These are phyloP conservation scores for Halesus radiatus DNA, from an alignment of 1,140 invertebrate species.

Conservation along the genomic window DNA sequence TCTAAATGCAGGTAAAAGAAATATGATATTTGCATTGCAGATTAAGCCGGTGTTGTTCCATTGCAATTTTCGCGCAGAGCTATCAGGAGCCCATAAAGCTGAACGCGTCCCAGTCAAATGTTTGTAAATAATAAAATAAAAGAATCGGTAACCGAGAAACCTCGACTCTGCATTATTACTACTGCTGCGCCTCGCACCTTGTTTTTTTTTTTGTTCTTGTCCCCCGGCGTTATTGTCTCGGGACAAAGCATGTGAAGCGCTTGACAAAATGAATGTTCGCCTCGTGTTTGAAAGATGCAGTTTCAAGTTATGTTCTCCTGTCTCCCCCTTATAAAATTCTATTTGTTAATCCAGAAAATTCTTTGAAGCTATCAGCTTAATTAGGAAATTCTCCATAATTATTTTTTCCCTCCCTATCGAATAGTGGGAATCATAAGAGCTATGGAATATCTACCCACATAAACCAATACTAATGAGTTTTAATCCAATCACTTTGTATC, in stretches of 20 bases:
- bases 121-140: slow-evolving; percentile 11
- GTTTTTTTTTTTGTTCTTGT: neutral
- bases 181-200: neutral
- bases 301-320: too few relatives aligned
- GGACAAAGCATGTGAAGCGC: slow-evolving; percentile 18
- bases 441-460: too few relatives aligned
- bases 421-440: too few relatives aligned
- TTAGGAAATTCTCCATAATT: too few relatives aligned
- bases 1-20: too few relatives aligned
- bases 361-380: too few relatives aligned
- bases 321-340: too few relatives aligned
- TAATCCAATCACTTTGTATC: too few relatives aligned
- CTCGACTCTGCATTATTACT: slow-evolving; percentile 20
- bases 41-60: slow-evolving; percentile 16
- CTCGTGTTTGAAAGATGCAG: too few relatives aligned
- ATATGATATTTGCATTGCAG: slow-evolving; percentile 33
- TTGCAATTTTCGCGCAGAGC: slow-evolving; percentile 26
- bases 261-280: slow-evolving; percentile 16
- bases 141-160: neutral
- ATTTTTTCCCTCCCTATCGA: too few relatives aligned
- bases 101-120: slow-evolving; percentile 19
- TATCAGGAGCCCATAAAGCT: slow-evolving; percentile 32
- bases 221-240: slow-evolving; percentile 4
- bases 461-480: too few relatives aligned
- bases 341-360: too few relatives aligned